Conservation (phyloP, 2,113 vertebrate genomes). For the Sialia sialis region DNA sequence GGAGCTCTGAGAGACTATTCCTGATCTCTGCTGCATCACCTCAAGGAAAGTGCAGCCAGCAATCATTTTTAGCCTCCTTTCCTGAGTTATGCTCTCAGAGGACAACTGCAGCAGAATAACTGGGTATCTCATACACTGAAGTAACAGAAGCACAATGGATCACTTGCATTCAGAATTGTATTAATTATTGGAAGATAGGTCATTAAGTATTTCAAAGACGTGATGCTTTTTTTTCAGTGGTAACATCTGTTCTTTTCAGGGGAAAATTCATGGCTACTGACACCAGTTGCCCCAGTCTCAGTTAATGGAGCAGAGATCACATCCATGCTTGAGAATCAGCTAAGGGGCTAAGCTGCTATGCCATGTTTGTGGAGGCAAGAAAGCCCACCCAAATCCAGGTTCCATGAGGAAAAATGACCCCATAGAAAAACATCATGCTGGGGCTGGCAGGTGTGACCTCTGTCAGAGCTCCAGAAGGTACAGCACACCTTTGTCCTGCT, state of each 20-base stretch:
- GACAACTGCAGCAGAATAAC: background rate
- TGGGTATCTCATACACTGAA: background rate
- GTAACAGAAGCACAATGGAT: background rate
- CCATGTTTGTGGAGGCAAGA: background rate
- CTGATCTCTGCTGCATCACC: background rate
- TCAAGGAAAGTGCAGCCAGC: background rate
- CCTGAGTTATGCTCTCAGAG: background rate
- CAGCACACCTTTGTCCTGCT: background rate
- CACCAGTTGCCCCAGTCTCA: background rate
- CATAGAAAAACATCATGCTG: background rate
- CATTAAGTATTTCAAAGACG: background rate
- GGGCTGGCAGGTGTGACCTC: background rate
- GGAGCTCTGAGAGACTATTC: background rate
- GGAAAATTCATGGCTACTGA: background rate
- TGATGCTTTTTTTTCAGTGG: background rate
- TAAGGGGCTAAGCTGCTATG: background rate
- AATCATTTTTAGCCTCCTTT: background rate
- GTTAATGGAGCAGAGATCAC: background rate
- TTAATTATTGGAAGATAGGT: background rate
- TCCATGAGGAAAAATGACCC: background rate
- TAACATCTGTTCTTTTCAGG: background rate
- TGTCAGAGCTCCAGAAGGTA: accelerated
- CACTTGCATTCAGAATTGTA: background rate
- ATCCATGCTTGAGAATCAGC: background rate
- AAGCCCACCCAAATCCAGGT: background rate